Percentiles rank a stretch among this genome's conserved stretches.
These are phyloP conservation scores for Ylistrum balloti DNA, from an alignment of 1,140 invertebrate species.

Conservation along the genomic window DNA sequence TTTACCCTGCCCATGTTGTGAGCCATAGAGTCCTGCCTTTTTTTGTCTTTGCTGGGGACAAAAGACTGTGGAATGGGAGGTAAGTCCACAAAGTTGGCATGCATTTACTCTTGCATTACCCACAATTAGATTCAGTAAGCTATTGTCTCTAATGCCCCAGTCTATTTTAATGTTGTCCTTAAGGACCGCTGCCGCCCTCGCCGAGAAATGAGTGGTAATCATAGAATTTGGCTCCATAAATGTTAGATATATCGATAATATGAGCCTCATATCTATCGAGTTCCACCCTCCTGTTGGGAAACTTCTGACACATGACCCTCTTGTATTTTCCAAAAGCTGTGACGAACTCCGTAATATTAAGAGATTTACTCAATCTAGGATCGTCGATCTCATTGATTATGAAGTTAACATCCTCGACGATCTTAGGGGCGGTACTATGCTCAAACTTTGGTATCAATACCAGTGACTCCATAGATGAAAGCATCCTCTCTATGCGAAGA, in stretches of 20 bases:
- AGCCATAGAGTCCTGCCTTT: neutral
- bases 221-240: slow-evolving; percentile 43
- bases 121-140: neutral
- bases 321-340: slow-evolving; percentile 59
- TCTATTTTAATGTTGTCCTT: slow-evolving; percentile 48
- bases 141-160: slow-evolving; percentile 45
- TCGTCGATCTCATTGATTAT: slow-evolving; percentile 28
- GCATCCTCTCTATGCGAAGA: no score
- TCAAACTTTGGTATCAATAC: no score
- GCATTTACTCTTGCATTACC: slow-evolving; percentile 13
- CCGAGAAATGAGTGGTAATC: slow-evolving; percentile 42
- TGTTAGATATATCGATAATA: slow-evolving; percentile 43
- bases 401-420: no score
- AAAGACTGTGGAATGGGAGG: slow-evolving; percentile 35
- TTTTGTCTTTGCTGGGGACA: slow-evolving; percentile 29
- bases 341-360: slow-evolving; percentile 51
- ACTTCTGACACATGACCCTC: slow-evolving; percentile 49
- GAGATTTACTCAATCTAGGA: neutral
- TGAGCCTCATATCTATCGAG: slow-evolving; percentile 46
- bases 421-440: no score
- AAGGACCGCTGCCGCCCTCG: neutral
- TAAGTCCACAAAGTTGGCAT: slow-evolving; percentile 34
- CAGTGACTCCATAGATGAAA: no score
- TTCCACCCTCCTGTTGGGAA: slow-evolving; percentile 41
- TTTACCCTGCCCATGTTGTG: neutral